Evolutionary conservation across 2,113 vertebrate species (phyloP), one percentile per base, ranked within the genome.

Genomic region (Todiramphus chloris): DNA sequence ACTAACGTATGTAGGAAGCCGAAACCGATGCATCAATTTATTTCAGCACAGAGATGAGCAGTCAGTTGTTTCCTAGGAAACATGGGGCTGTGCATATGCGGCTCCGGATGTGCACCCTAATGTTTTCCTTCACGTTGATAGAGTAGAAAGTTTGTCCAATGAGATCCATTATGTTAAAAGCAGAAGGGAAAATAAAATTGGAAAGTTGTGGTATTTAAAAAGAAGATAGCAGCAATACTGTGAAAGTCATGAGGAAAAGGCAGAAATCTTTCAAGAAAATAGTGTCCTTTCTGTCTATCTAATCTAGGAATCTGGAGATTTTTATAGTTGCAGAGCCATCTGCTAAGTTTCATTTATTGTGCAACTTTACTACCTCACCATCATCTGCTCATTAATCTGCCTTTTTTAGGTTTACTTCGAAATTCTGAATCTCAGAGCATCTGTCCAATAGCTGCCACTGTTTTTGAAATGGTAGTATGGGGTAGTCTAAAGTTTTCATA

Each of bases 21-120:
- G 3, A 93, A 95, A 93, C 82, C 4, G 56, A 94, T 85, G 92
- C 85, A 11, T 96, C 93, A 58, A 63, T 97, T 98, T 84, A 94
- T 95, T 97, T 97, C 58, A 50, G 90, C 80, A 27, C 68, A 28
- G 89, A 95, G 95, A 97, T 81, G 94, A 98, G 93, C 93, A 94
- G 37, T 90, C 10, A 2, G 89, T 96, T 60, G 97, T 97, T 98
- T 98, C 97, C 97, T 97, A 97, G 97, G 97, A 97, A 97, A 97
- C 96, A 39, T 53, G 48, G 83, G 80, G 67, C 88, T 96, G 94
- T 89, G 96, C 93, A 94, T 96, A 96, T 95, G 93, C 87, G 74
- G 77, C 92, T 96, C 67, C 4, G 77, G 95, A 92, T 83, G 88
- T 31, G 80, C 1, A 6, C 90, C 93, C 94, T 90, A 84, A 87